Base-by-base conservation (phyloP, 2,113 vertebrate genomes). In the Silurus glanis region DNA sequence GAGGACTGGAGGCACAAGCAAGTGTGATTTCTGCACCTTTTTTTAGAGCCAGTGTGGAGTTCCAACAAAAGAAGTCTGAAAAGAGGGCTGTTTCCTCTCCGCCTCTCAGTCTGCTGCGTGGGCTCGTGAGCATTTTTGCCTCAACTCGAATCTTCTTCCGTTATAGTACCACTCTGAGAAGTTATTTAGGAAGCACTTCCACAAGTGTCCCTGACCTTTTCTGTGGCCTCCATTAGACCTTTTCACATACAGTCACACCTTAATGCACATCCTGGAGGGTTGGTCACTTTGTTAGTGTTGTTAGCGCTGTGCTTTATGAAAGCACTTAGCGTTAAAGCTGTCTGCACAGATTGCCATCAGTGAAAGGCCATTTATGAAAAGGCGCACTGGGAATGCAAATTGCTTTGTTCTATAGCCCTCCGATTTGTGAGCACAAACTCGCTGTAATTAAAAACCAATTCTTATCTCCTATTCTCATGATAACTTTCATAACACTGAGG, bases 1-100 rank as follows among this genome's bases (percentile, higher is more conserved):
- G 84, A 91, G 88, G 85, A 4, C 14, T 6, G 82, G 83, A 91
- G 92, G 91, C 76, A 75, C 3, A 59, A n/a, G 80, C n/a, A 85
- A 87, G 84, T 25, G 64, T 49, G 25, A 82, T 84, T 83, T 83
- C 64, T 69, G 75, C 21, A 67, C 37, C 66, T 55, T 81, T 88
- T 71, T 80, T 58, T 78, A 51, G 64, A 67, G 28, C 51, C 78
- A n/a, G 25, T 37, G 21, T 69, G n/a, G 69, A 87, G 59, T 67
- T 59, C 66, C 55, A 88, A 72, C n/a, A 74, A 78, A 66, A 72
- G 82, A 80, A 84, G 67, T 67, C 69, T 58, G 85, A 85, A 76
- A 49, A 82, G 69, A 75, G 82, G 37, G 56, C 78, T 1, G 14
- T 78, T 85, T 67, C 28, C 51, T 69, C 51, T 76, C 64, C 51